Base-by-base conservation (phyloP, 2,797 vertebrate species). In the Caiman crocodilus region DNA sequence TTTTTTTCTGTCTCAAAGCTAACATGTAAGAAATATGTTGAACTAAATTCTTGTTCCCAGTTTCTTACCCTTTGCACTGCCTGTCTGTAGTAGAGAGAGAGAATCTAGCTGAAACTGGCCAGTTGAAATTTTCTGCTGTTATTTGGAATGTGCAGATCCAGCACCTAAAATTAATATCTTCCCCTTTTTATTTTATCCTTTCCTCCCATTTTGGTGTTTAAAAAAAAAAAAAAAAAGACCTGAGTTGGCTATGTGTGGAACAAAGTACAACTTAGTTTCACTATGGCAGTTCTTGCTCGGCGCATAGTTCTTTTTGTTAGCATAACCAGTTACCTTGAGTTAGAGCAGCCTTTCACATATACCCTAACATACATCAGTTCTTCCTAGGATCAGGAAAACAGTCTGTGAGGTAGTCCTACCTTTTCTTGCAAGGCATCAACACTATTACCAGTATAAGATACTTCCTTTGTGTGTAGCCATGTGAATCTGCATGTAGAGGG, bases 381-480 rank as follows among this genome's bases (percentile, higher is more conserved):
- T 35, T 71, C 20, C 9, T n/a, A 85, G 21, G 78, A 88, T 61
- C 4, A 16, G 18, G 63, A 73, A 5, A 77, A 79, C 15, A 7
- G 2, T 90, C 4, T 18, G 1, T 82, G 25, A 88, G 23, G 21
- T 57, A 60, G 16, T 3, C 21, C 10, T 2, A 4, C 6, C 57
- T 20, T 32, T 14, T 82, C 90, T 28, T 2, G 76, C 2, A 1
- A 20, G 64, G 9, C 55, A 20, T 59, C 67, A 14, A 23, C 0
- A 0, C 8, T 75, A 6, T 59, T 76, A 35, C 14, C 18, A 89
- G 0, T 10, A 26, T 82, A 28, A 57, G 23, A 2, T 4, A 13
- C 2, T 63, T 81, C 16, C 26, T 0, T 4, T 1, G 0, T 57
- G 0, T 57, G 20, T 69, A 35, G 30, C 23, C 20, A 20, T 32